Percentiles rank a stretch among this genome's conserved stretches.
Conservation (phyloP, 1,140 invertebrate genomes). For the Drosophila ercepeae region DNA sequence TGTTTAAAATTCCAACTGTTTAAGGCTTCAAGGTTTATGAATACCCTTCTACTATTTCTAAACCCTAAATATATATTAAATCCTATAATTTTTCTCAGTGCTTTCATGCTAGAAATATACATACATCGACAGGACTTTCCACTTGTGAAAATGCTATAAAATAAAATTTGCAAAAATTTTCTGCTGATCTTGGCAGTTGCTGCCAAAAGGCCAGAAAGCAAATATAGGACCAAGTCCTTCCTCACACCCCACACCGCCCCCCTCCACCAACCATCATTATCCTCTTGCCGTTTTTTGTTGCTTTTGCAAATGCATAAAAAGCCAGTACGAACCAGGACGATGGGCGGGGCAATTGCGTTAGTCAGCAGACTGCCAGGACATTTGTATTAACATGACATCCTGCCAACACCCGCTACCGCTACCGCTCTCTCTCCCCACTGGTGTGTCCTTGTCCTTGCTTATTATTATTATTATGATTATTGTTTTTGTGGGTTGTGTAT, state of each 20-base stretch:
- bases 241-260: no score
- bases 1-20: no score
- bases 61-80: no score
- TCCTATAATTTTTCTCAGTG: not conserved
- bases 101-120: not conserved
- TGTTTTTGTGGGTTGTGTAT: slow-evolving; percentile 66
- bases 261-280: not conserved
- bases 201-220: slow-evolving; percentile 62
- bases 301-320: slow-evolving; percentile 64
- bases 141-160: slow-evolving; percentile 81
- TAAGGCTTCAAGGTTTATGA: no score
- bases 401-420: slow-evolving; percentile 22
- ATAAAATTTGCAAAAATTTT: slow-evolving; percentile 82
- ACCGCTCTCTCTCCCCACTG: not conserved
- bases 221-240: slow-evolving; percentile 47
- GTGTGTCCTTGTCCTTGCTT: slow-evolving; percentile 41
- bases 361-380: slow-evolving; percentile 72
- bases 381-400: slow-evolving; percentile 80
- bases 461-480: slow-evolving; percentile 70
- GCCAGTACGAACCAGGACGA: not conserved
- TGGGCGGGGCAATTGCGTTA: slow-evolving; percentile 66
- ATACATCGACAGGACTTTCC: slow-evolving; percentile 69
- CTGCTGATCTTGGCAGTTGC: slow-evolving; percentile 77
- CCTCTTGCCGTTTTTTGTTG: not conserved
- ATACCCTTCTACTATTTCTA: no score